Conservation (phyloP, 2,113 vertebrate species). For the Aleadryas rufinucha region DNA sequence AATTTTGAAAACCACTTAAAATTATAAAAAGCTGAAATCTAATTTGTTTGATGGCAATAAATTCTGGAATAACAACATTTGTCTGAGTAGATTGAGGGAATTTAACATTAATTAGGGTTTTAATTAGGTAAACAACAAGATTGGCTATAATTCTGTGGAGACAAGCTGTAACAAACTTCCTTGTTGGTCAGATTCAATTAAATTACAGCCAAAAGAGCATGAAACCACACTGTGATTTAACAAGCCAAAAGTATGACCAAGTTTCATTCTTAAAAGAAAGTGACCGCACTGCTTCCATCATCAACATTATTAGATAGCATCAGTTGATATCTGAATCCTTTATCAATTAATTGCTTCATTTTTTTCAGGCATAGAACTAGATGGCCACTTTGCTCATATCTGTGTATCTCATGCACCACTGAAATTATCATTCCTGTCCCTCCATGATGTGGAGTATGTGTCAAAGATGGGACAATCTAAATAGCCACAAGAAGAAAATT, state of each 20-base stretch:
- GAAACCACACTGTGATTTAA: background rate
- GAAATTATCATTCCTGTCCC: background rate
- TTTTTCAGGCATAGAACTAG: background rate
- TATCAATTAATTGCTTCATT: background rate
- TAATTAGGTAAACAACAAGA: slow-evolving; percentile 3
- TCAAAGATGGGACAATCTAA: background rate
- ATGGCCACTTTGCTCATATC: background rate
- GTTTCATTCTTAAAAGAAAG: background rate
- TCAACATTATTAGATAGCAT: background rate
- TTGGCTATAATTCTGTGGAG: background rate
- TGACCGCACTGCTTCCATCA: background rate
- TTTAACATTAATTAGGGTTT: background rate
- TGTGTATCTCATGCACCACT: background rate
- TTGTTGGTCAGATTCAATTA: background rate
- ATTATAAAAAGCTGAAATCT: background rate
- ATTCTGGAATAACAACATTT: background rate
- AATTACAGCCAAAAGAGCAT: background rate
- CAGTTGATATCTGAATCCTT: background rate
- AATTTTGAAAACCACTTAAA: background rate
- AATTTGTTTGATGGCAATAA: background rate
- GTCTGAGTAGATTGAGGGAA: background rate
- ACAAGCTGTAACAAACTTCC: background rate
- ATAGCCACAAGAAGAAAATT: background rate
- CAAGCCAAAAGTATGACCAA: background rate
- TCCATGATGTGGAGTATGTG: background rate